Conservation (phyloP, 1,140 invertebrate genomes). For the Phymorhynchus buccinoides region DNA sequence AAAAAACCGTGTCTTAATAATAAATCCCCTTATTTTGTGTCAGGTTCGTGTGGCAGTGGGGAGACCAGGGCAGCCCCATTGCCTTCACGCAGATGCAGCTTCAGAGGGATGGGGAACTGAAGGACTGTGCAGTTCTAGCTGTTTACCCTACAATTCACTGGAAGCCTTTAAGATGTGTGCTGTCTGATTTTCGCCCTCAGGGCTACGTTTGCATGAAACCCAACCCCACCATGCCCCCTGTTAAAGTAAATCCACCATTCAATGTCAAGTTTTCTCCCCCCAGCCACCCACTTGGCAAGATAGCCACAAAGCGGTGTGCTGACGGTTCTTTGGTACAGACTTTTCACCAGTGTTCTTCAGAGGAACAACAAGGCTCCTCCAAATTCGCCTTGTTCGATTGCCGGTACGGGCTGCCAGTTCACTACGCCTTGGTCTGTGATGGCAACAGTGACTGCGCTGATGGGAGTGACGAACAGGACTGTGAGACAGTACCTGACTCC, state of each 20-base stretch:
- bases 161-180: background rate
- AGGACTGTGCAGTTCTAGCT: constrained; percentile 4
- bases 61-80: constrained; percentile 19
- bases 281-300: background rate
- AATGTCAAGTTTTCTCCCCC: background rate
- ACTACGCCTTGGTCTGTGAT: constrained; percentile 42
- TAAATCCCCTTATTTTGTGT: too few species aligned
- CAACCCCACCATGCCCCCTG: background rate
- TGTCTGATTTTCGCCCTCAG: background rate
- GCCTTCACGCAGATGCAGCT: background rate
- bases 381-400: constrained; percentile 12
- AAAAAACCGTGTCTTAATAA: too few species aligned
- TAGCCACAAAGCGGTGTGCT: constrained; percentile 10
- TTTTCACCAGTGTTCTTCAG: background rate
- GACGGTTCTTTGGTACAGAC: constrained; percentile 27
- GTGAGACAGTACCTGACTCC: background rate
- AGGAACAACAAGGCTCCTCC: background rate
- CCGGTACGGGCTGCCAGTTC: background rate
- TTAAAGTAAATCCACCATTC: background rate
- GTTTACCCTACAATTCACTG: background rate
- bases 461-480: constrained; percentile 33
- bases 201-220: constrained; percentile 32
- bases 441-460: constrained; percentile 36
- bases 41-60: constrained; percentile 30
- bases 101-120: background rate